These are phyloP conservation scores for Charadrius vociferus DNA, from an alignment of 2,113 vertebrate species.

Conservation along the genomic window DNA sequence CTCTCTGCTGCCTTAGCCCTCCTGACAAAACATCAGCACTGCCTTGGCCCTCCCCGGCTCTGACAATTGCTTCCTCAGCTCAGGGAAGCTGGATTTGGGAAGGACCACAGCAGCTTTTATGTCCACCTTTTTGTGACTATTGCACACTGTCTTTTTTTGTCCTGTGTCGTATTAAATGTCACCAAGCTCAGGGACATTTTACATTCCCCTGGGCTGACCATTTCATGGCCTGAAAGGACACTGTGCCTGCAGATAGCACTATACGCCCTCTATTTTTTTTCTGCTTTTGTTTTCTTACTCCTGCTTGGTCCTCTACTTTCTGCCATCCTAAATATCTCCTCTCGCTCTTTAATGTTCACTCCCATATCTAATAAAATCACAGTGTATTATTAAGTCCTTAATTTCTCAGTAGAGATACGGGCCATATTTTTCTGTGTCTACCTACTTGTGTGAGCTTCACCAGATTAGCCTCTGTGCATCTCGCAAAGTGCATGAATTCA, in stretches of 20 bases:
- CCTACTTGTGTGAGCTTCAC: background rate
- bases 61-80: background rate
- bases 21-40: background rate
- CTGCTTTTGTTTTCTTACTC: background rate
- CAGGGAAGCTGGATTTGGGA: background rate
- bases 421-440: background rate
- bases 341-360: background rate
- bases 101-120: rapidly evolving
- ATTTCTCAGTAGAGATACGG: background rate
- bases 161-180: background rate
- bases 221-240: background rate
- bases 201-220: background rate
- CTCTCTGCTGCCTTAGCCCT: background rate
- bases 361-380: slow-evolving; percentile 18
- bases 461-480: slow-evolving; percentile 1
- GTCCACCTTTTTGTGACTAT: background rate
- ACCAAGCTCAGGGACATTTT: background rate
- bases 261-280: background rate
- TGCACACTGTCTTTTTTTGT: background rate
- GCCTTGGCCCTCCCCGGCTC: background rate
- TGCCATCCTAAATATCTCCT: background rate
- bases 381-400: slow-evolving; percentile 35
- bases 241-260: background rate
- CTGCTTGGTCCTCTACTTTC: background rate
- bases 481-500: background rate